Conservation (phyloP, 2,888 invertebrate genomes). For the Mesoligia furuncula region DNA sequence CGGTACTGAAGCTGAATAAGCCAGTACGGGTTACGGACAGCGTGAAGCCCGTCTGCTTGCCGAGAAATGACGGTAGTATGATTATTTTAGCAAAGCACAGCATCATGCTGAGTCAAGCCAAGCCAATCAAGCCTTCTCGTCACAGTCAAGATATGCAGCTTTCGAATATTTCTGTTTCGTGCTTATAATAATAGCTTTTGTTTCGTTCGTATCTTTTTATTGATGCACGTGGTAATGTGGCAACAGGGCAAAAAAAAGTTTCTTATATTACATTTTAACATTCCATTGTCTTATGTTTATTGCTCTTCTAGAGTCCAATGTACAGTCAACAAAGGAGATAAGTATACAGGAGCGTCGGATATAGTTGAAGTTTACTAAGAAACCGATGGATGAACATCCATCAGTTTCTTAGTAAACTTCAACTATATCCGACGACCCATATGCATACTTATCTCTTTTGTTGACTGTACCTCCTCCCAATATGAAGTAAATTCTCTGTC, state of each 20-base stretch:
- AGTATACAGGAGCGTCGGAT: no score
- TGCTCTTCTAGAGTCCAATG: background rate
- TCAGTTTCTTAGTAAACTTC: no score
- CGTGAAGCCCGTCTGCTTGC: slow-evolving; percentile 95
- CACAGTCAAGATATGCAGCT: background rate
- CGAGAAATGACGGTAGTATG: slow-evolving; percentile 90
- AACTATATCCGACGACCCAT: no score
- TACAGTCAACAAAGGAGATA: no score
- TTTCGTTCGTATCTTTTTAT: background rate
- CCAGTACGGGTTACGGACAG: slow-evolving; percentile 94
- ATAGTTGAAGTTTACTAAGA: no score
- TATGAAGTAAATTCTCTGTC: background rate
- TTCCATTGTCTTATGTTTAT: background rate
- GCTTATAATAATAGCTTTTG: background rate
- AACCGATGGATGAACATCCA: no score
- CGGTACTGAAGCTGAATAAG: slow-evolving; percentile 94
- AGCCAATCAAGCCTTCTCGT: background rate
- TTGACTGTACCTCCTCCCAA: no score
- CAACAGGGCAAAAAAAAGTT: no score
- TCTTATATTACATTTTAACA: background rate
- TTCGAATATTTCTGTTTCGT: background rate
- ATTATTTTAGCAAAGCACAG: background rate
- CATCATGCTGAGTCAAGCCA: background rate
- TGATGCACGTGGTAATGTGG: background rate
- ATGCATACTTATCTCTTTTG: no score